phyloP scores from a whole-genome alignment of 2,888 invertebrate genomes.

The Drosophila antonietae region DNA sequence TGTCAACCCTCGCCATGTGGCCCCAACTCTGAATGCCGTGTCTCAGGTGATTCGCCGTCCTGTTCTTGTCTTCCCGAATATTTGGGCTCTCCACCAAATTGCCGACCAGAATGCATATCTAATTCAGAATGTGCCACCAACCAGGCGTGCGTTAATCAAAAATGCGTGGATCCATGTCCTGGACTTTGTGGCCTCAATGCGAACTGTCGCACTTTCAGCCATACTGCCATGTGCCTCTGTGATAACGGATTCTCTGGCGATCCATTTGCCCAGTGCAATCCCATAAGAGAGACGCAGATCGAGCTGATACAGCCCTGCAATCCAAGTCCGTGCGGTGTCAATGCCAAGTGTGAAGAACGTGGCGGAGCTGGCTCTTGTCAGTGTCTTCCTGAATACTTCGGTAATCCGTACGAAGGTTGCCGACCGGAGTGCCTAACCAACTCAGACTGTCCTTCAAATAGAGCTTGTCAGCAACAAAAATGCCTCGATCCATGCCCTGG shows the following conservation, averaged over 20 bases:
- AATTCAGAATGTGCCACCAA: conserved; percentile 87
- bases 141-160: conserved; percentile 86
- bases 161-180: conserved; percentile 87
- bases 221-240: conserved; percentile 87
- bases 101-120: conserved; percentile 88
- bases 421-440: conserved; percentile 88
- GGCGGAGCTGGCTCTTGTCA: conserved; percentile 90
- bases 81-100: conserved; percentile 88
- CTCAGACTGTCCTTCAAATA: conserved; percentile 88
- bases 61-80: conserved; percentile 87
- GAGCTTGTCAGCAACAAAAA: conserved; percentile 88
- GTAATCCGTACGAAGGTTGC: conserved; percentile 91
- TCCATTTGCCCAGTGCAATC: conserved; percentile 85
- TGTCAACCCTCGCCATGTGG: conserved; percentile 90
- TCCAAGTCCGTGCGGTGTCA: conserved; percentile 87
- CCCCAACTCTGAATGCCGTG: conserved; percentile 88
- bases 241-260: conserved; percentile 87
- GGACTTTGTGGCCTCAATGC: conserved; percentile 87
- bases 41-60: conserved; percentile 83
- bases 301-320: conserved; percentile 84
- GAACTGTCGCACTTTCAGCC: conserved; percentile 86
- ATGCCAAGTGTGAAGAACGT: conserved; percentile 90
- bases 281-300: conserved; percentile 85
- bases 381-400: conserved; percentile 89
- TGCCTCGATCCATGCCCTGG: conserved; percentile 88